Conservation (phyloP, 2,888 invertebrate species). For the Drosophila mulleri region DNA sequence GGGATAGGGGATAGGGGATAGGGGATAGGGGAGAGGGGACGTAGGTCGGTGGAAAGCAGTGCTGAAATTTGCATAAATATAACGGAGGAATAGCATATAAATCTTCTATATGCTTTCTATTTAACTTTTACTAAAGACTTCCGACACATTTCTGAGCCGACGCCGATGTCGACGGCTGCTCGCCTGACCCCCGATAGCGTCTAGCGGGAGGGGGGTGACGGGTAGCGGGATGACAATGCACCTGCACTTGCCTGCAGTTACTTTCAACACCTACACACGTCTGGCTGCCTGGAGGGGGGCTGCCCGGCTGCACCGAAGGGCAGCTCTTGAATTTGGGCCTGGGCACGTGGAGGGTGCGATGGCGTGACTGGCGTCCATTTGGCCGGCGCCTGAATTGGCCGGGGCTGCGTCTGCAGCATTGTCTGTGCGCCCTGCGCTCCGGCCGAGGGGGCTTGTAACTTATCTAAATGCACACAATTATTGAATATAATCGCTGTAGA, state of each 20-base stretch:
- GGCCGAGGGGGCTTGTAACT: slow-evolving; percentile 70
- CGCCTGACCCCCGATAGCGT: slow-evolving; percentile 12
- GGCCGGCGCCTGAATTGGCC: slow-evolving; percentile 61
- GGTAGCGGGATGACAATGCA: slow-evolving; percentile 35
- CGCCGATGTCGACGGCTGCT: slow-evolving; percentile 28
- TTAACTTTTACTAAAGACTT: slow-evolving; percentile 77
- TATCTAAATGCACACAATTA: slow-evolving; percentile 82
- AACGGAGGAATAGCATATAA: slow-evolving; percentile 61
- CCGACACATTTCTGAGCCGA: slow-evolving; percentile 71
- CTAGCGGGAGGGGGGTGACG: neutral
- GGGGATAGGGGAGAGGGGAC: neutral
- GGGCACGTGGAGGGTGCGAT: slow-evolving; percentile 54
- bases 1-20: too few relatives aligned
- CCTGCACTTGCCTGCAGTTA: slow-evolving; percentile 57
- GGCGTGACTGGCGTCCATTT: slow-evolving; percentile 76
- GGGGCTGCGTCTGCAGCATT: slow-evolving; percentile 35
- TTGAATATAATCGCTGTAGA: slow-evolving; percentile 77
- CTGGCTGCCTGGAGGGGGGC: slow-evolving; percentile 13
- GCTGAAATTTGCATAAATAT: slow-evolving; percentile 69
- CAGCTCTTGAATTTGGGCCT: slow-evolving; percentile 5
- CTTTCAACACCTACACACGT: slow-evolving; percentile 77
- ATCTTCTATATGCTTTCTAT: slow-evolving; percentile 78
- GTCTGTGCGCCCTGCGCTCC: slow-evolving; percentile 40
- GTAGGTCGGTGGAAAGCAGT: neutral
- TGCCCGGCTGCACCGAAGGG: neutral